Evolutionary conservation across 2,797 vertebrate genomes (phyloP).

Genomic region (Galago senegalensis): DNA sequence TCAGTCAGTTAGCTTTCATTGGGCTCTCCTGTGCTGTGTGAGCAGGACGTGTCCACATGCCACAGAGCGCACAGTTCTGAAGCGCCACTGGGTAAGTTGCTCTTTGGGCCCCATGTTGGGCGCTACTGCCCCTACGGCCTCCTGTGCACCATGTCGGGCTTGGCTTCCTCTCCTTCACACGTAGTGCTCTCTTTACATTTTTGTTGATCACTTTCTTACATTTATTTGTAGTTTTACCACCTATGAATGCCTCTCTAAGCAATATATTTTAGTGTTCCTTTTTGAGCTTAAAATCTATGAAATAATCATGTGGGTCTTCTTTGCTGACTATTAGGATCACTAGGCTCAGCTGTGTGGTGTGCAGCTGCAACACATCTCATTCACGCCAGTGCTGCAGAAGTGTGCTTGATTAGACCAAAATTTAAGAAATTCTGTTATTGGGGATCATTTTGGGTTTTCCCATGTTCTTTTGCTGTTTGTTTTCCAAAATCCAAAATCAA

Average conservation of each 20-base stretch:
- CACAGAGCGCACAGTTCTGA: not conserved
- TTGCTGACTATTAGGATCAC: not conserved
- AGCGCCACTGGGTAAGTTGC: not conserved
- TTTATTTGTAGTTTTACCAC: constrained; percentile 4
- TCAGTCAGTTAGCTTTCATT: not conserved
- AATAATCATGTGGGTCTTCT: not conserved
- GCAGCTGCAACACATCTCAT: not conserved
- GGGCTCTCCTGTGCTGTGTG: not conserved
- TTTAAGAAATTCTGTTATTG: not conserved
- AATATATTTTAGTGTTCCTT: not conserved
- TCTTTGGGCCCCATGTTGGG: too few relatives aligned
- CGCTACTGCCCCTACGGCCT: too few relatives aligned
- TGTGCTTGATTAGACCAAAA: not conserved
- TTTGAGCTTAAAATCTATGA: not conserved
- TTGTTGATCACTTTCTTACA: not conserved
- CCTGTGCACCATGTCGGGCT: too few relatives aligned
- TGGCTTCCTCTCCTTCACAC: not conserved
- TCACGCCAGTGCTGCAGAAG: not conserved
- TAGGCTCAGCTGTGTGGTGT: not conserved
- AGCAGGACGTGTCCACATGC: not conserved
- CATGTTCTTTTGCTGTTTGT: not conserved
- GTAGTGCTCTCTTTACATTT: not conserved
- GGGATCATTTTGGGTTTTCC: not conserved
- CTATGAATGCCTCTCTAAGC: not conserved
- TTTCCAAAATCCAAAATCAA: not conserved